Percentiles rank a stretch among this genome's conserved stretches.
Evolutionary conservation across 2,888 invertebrate genomes (phyloP).

Genomic region (Lasioglossum leucozonium): DNA sequence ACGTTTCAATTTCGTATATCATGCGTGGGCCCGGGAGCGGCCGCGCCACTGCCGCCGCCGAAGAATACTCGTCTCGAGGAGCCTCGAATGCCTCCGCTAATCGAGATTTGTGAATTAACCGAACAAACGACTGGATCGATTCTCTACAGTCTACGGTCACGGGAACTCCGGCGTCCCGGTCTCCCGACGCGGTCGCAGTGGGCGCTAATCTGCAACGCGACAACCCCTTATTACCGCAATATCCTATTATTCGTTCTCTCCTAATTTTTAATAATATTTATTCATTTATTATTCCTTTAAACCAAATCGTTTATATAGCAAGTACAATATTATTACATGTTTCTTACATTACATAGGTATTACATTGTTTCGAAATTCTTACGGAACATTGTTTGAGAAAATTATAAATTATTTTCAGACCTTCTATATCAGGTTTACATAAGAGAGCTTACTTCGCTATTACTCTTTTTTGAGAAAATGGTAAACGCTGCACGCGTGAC

Average conservation of each 20-base stretch:
- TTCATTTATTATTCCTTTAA: too few species aligned
- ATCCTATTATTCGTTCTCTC: not conserved
- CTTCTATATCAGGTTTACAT: too few species aligned
- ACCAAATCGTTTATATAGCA: too few species aligned
- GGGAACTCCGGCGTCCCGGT: not conserved
- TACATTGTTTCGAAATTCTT: too few species aligned
- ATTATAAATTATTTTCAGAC: too few species aligned
- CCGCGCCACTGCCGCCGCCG: not conserved
- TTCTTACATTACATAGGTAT: too few species aligned
- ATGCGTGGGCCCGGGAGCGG: not conserved
- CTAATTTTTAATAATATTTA: too few species aligned
- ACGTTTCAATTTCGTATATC: slow-evolving; percentile 67
- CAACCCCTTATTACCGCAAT: slow-evolving; percentile 5
- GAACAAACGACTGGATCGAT: slow-evolving; percentile 17
- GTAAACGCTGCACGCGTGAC: not conserved
- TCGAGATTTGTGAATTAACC: slow-evolving; percentile 53
- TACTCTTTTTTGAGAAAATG: not conserved
- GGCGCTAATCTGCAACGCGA: slow-evolving; percentile 29
- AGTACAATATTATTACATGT: too few species aligned
- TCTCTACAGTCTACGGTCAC: slow-evolving; percentile 27
- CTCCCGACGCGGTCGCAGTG: not conserved
- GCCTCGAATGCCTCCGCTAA: slow-evolving; percentile 31
- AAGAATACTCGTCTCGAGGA: not conserved
- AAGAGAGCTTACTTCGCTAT: too few species aligned
- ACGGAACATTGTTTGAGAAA: too few species aligned